phyloP scores from a whole-genome alignment of 2,113 vertebrate species.

The Centropristis striata region DNA sequence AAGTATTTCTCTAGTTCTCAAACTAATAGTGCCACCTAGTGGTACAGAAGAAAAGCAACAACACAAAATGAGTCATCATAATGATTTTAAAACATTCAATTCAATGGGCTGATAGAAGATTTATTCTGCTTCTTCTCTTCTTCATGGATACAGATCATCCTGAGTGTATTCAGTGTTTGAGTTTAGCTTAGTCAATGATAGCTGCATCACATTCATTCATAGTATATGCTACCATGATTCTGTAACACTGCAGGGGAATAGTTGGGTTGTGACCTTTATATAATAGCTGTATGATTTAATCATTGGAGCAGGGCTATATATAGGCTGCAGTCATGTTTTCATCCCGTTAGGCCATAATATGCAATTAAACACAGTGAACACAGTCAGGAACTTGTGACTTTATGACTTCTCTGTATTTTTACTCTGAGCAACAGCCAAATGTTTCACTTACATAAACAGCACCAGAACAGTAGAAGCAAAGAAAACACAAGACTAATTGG shows the following conservation, averaged over 20 bases:
- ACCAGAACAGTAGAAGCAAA: too few species aligned
- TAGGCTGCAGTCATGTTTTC: not conserved
- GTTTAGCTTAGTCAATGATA: too few species aligned
- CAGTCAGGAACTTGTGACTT: not conserved
- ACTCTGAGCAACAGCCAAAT: not conserved
- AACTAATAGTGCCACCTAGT: slow-evolving; percentile 58
- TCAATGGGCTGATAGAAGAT: not conserved
- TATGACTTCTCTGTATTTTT: too few species aligned
- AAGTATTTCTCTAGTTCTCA: not conserved
- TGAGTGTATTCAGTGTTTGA: too few species aligned
- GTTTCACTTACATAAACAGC: not conserved
- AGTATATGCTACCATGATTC: not conserved
- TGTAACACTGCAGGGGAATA: not conserved
- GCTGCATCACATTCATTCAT: not conserved
- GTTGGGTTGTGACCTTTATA: not conserved
- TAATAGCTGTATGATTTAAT: slow-evolving; percentile 2
- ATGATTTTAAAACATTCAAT: not conserved
- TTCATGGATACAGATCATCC: too few species aligned
- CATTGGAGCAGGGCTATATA: not conserved
- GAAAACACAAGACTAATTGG: too few species aligned
- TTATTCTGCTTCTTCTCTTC: too few species aligned
- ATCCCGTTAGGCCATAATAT: not conserved
- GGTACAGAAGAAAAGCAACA: slow-evolving; percentile 1
- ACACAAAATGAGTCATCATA: not conserved
- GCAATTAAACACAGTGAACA: not conserved